Base-by-base conservation (phyloP, 1,140 invertebrate genomes). In the Drosophila sp. region DNA sequence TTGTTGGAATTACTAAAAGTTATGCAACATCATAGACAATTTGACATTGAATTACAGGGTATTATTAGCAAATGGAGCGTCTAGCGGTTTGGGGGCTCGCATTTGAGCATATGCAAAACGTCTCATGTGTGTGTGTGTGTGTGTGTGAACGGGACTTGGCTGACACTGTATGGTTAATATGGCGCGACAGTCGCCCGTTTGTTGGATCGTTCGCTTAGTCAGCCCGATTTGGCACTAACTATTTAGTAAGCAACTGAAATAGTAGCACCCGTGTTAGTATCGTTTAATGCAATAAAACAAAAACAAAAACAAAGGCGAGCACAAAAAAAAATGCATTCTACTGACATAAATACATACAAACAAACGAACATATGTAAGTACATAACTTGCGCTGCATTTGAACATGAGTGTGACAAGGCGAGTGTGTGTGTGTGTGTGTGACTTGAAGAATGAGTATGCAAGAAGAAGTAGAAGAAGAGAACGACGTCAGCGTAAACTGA, bases 161-260 rank as follows among this genome's bases (percentile, higher is more conserved):
- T 53, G 76, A 51, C 70, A 82, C 76, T 84, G 70, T 83, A 80
- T 77, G 81, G 83, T 83, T 89, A 87, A 87, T 89, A 89, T 89
- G 67, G 72, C 71, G 83, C 82, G 82, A 83, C 82, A 87, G 75
- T 75, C 77, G n/a, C n/a, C n/a, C n/a, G 75, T 72, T 78, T 56
- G 73, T 46, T 51, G 73, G 58, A 45, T 56, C 61, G 69, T 78
- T 86, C 83, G 79, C 79, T 89, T 89, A 89, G 84, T 89, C 84
- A 89, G 83, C 76, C 80, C 75, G 80, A 65, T 81, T 38, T 56
- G 72, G 72, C 83, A 83, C 84, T 87, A 87, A 89, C 82, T 86
- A 81, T 89, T 89, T 89, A 89, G 83, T 89, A 87, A 87, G 80
- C 80, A 89, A 89, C 84, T 89, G 83, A 89, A 89, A 89, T 89